Evolutionary conservation across 2,888 invertebrate genomes (phyloP).

Genomic region (Habrosyne pyritoides): DNA sequence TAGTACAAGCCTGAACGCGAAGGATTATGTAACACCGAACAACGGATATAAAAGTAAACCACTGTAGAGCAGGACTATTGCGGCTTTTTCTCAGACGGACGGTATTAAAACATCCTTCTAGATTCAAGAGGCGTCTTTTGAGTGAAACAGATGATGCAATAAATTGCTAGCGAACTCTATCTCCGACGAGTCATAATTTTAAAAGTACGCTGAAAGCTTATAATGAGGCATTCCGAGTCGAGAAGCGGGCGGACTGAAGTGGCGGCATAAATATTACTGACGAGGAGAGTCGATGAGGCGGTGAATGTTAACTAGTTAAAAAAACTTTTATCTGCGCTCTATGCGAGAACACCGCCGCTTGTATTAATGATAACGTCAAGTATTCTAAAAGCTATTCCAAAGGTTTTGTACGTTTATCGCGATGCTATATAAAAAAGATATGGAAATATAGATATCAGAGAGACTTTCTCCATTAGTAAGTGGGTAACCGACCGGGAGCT

Average conservation of each 20-base stretch:
- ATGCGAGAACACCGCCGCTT: background rate
- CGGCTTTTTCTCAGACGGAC: constrained; percentile 14
- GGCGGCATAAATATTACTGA: constrained; percentile 59
- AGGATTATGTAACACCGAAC: constrained; percentile 52
- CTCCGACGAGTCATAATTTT: constrained; percentile 56
- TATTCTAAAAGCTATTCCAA: background rate
- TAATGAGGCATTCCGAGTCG: constrained; percentile 58
- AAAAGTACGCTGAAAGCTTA: constrained; percentile 62
- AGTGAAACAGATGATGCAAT: constrained; percentile 46
- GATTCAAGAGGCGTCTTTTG: constrained; percentile 36
- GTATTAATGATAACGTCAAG: constrained; percentile 2
- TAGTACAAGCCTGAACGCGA: constrained; percentile 28
- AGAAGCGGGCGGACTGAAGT: constrained; percentile 45
- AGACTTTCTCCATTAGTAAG: constrained; percentile 14
- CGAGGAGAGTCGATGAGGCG: constrained; percentile 49
- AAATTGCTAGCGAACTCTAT: constrained; percentile 49
- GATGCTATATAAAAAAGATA: constrained; percentile 5
- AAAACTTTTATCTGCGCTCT: constrained; percentile 33
- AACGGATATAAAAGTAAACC: constrained; percentile 44
- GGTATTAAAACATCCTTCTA: constrained; percentile 8
- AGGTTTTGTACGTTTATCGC: background rate
- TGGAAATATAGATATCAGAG: constrained; percentile 9
- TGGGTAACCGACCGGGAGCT: constrained; percentile 27
- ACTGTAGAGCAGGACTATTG: constrained; percentile 28
- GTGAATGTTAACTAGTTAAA: constrained; percentile 49